Conservation (phyloP, 2,888 invertebrate genomes). For the Cheilosia vernalis region DNA sequence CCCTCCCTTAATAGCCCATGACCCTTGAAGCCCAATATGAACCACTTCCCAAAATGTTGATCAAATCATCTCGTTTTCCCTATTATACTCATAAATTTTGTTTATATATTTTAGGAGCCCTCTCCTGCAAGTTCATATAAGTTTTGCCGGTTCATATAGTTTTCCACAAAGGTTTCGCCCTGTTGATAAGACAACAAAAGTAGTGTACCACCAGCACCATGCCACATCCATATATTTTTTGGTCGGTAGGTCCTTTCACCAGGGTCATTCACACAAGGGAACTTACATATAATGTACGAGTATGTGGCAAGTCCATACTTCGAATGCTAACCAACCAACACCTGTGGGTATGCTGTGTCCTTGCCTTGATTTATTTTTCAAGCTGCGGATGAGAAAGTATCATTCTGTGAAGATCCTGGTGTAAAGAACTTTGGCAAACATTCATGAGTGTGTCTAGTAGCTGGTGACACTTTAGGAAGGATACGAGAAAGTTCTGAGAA, state of each 20-base stretch:
- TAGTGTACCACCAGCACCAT: background rate
- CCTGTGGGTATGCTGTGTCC: conserved; percentile 8
- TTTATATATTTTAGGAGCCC: background rate
- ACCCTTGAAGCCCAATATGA: background rate
- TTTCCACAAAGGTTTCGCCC: conserved; percentile 15
- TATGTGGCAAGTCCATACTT: conserved; percentile 34
- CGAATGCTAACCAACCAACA: conserved; percentile 18
- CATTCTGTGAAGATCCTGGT: conserved; percentile 26
- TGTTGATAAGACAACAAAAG: conserved; percentile 49
- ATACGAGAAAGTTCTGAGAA: conserved; percentile 17
- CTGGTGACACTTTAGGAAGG: background rate
- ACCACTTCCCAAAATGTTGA: background rate
- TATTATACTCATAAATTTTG: no score
- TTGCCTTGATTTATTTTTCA: conserved; percentile 49
- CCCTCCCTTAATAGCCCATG: background rate
- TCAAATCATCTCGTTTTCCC: conserved; percentile 12
- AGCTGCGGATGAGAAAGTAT: conserved; percentile 19
- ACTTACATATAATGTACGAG: conserved; percentile 7
- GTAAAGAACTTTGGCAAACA: conserved; percentile 23
- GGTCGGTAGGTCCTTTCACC: background rate
- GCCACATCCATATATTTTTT: conserved; percentile 26
- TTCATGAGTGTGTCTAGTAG: conserved; percentile 5
- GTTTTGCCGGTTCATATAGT: no score
- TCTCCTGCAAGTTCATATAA: background rate
- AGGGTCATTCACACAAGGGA: conserved; percentile 24